Evolutionary conservation across 2,888 invertebrate species (phyloP), one percentile per base, ranked within the genome.

Genomic region (Halictus ligatus): DNA sequence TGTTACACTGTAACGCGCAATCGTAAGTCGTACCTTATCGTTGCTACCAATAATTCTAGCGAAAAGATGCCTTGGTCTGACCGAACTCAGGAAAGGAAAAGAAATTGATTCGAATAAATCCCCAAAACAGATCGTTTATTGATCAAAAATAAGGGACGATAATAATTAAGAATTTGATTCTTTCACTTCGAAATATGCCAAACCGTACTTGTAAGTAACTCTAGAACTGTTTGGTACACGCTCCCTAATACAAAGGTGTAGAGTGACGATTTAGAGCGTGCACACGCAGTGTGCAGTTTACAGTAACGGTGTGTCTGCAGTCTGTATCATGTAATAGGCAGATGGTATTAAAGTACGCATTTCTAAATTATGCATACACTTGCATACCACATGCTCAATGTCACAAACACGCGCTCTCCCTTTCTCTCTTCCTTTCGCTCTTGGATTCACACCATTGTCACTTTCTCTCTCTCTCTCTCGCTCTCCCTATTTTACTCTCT

Each of bases 61-160:
- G 12, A n/a, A n/a, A n/a, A 43, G 6, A 71, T 71, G n/a, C 43
- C 40, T 40, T 29, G 67, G 43, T 46, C 75, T 21, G 13, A 40
- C 21, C 43, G 50, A 84, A 87, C 75, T 69, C 12, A 88, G 89
- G 82, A 86, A 84, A 87, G 86, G 89, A 87, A 88, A 87, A 77
- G 73, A 81, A 86, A 87, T 78, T 89, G 81, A 90, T 91, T 89
- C 88, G 88, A 87, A 85, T 87, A 88, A 91, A 92, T 94, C 94
- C 93, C 93, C 93, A 94, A 93, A 94, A 93, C 92, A 94, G 93
- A 94, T 93, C 92, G 92, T 93, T 94, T 93, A 93, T 94, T 93
- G 92, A 93, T 93, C 92, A 93, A 94, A 94, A 93, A 92, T 93
- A 94, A 94, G 93, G 93, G 92, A 93, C 88, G 93, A 94, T 94